Conservation (phyloP, 2,888 invertebrate species). For the Epistrophella euchroma region DNA sequence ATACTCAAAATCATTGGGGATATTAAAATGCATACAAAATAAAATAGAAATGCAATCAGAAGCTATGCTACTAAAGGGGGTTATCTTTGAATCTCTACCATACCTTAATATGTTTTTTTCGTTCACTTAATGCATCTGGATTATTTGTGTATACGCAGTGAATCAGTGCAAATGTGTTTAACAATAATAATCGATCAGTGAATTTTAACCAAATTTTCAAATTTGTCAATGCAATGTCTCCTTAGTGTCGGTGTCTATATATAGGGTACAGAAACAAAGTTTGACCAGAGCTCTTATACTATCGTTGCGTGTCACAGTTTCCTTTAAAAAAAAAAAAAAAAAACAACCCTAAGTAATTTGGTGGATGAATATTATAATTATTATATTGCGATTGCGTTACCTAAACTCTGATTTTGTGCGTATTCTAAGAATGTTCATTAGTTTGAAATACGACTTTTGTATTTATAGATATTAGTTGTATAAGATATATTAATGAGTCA, state of each 20-base stretch:
- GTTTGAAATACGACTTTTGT: background rate
- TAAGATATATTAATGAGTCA: background rate
- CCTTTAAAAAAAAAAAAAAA: too few relatives aligned
- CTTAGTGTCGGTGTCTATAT: background rate
- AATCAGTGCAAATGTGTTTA: conserved; percentile 46
- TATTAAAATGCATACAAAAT: background rate
- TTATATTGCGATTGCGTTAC: background rate
- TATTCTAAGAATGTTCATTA: background rate
- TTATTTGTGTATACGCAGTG: conserved; percentile 14
- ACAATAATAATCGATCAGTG: background rate
- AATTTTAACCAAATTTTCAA: background rate
- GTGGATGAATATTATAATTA: conserved; percentile 2
- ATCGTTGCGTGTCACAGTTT: conserved; percentile 1
- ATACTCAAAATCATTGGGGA: background rate
- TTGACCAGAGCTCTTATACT: background rate
- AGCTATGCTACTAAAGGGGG: background rate
- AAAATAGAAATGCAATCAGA: conserved; percentile 1
- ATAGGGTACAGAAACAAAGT: background rate
- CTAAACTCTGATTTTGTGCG: background rate
- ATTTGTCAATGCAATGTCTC: background rate
- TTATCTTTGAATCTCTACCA: conserved; percentile 20
- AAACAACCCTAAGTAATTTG: conserved; percentile 27
- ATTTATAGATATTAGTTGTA: background rate
- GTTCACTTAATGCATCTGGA: conserved; percentile 18
- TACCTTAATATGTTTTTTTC: conserved; percentile 32